Conservation (phyloP, 92 coral and sea anemone genomes). For the Palythoa heliodiscus region DNA sequence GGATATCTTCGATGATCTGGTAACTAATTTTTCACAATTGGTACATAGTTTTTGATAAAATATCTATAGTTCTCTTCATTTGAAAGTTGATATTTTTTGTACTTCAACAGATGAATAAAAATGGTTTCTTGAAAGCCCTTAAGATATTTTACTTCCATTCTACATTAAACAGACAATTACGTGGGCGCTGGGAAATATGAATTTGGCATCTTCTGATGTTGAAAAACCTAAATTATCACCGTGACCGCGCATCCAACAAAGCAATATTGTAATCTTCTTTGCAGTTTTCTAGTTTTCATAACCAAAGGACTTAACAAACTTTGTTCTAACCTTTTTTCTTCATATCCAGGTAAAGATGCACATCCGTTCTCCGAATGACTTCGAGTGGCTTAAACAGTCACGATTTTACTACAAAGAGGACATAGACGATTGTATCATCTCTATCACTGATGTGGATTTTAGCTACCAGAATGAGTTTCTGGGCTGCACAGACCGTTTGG, state of each 20-base stretch:
- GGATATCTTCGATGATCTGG: conserved; percentile 89
- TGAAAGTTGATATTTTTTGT: background rate
- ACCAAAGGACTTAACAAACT: background rate
- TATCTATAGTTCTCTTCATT: background rate
- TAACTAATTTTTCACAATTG: background rate
- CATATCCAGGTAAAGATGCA: conserved; percentile 85
- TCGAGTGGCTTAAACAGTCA: conserved; percentile 91
- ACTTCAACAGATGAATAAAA: background rate
- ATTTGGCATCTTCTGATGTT: background rate
- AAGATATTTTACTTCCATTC: background rate
- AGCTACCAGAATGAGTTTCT: conserved; percentile 90
- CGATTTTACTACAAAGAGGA: conserved; percentile 93
- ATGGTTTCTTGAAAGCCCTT: background rate
- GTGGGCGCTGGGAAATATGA: too few relatives aligned
- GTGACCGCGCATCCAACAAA: background rate
- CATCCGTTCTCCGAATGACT: conserved; percentile 86
- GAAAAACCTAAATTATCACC: too few relatives aligned
- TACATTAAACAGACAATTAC: too few relatives aligned
- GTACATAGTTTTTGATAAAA: background rate
- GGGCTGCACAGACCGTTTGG: conserved; percentile 92
- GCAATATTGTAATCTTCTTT: background rate
- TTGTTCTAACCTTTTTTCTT: background rate
- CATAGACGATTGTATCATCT: conserved; percentile 81
- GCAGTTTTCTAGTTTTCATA: too few relatives aligned
- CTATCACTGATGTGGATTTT: conserved; percentile 90